These are phyloP conservation scores for Podarcis cretensis DNA, from an alignment of 2,113 vertebrate genomes.

Conservation along the genomic window DNA sequence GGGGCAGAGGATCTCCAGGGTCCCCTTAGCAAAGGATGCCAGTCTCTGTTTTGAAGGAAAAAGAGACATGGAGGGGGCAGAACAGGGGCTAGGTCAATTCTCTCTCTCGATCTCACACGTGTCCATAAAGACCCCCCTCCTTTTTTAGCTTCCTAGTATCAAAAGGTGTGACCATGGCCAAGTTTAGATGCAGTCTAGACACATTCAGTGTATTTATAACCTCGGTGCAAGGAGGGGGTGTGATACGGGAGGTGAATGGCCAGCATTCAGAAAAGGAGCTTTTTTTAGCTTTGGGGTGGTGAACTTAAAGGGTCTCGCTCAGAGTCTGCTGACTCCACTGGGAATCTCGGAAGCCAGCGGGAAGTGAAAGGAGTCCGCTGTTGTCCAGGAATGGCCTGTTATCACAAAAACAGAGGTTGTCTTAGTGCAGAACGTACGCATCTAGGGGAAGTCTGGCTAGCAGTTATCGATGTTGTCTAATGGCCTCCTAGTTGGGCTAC, in stretches of 20 bases:
- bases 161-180: conserved; percentile 42
- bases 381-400: neutral
- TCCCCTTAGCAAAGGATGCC: conserved; percentile 25
- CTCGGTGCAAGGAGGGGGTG: neutral
- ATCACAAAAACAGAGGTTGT: neutral
- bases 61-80: neutral
- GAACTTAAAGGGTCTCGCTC: neutral
- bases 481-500: too few species aligned
- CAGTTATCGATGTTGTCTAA: too few species aligned
- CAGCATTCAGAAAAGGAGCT: neutral
- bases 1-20: conserved; percentile 38
- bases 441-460: neutral
- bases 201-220: conserved; percentile 65
- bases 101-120: conserved; percentile 24
- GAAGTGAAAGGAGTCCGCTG: neutral
- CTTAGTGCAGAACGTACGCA: neutral
- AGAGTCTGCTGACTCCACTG: neutral
- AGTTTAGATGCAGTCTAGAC: conserved; percentile 70
- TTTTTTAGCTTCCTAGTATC: conserved; percentile 39
- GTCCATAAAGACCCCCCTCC: neutral
- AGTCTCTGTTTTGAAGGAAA: neutral
- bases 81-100: too few species aligned
- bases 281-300: neutral
- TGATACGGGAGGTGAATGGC: neutral
- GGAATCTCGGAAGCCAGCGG: neutral